phyloP scores from a whole-genome alignment of 2,113 vertebrate genomes.

The Acanthochromis polyacanthus region DNA sequence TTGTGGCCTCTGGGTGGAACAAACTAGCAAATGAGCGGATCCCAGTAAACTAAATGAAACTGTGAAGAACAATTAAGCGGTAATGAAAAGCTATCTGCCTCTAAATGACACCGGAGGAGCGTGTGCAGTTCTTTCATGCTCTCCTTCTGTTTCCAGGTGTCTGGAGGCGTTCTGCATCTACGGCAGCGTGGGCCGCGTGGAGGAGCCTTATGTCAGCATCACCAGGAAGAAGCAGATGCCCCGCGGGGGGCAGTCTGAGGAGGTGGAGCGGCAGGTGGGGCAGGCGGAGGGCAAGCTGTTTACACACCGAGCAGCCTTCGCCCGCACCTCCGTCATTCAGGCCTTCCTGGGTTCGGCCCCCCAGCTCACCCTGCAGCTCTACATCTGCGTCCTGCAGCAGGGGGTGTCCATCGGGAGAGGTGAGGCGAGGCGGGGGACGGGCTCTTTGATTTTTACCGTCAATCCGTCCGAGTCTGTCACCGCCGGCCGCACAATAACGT shows the following conservation, averaged over 20 bases:
- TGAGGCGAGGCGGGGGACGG: constrained; percentile 77
- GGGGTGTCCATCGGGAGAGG: constrained; percentile 89
- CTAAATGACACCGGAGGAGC: background rate
- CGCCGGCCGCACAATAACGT: constrained; percentile 27
- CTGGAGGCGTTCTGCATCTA: constrained; percentile 96
- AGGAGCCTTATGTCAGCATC: constrained; percentile 99
- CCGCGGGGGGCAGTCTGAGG: constrained; percentile 90
- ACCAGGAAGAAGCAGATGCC: constrained; percentile 95
- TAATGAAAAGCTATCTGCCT: background rate
- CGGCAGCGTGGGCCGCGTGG: constrained; percentile 87
- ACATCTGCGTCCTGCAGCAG: constrained; percentile 92
- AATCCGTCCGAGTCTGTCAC: background rate
- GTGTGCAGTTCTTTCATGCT: background rate
- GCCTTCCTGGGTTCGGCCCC: constrained; percentile 98
- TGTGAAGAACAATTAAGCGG: too few relatives aligned
- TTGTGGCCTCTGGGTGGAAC: background rate
- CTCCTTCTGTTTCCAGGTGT: constrained; percentile 84
- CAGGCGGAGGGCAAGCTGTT: constrained; percentile 95
- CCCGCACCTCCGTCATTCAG: constrained; percentile 95
- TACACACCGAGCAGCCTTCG: constrained; percentile 94
- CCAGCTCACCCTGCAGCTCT: constrained; percentile 96
- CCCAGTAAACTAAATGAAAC: too few relatives aligned
- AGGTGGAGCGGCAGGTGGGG: constrained; percentile 95
- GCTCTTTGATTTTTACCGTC: too few relatives aligned
- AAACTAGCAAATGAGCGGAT: background rate